A percentile compares a stretch with the other conserved stretches of the same genome.
Evolutionary conservation across 2,113 vertebrate species (phyloP).

Genomic region (Lonchura striata): DNA sequence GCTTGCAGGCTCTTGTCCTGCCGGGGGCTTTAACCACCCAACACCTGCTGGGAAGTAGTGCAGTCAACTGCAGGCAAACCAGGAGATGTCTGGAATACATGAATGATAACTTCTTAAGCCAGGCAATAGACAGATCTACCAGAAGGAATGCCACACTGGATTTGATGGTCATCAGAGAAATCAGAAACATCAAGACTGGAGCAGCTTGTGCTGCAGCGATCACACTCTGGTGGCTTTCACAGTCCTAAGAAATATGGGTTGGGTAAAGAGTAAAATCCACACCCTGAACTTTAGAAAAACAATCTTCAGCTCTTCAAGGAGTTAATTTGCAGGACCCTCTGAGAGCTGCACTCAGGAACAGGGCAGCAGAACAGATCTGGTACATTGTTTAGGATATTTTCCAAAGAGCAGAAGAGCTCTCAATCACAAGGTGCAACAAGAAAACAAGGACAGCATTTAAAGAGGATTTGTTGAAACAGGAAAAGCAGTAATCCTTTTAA

Average conservation of each 20-base stretch:
- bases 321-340: not conserved
- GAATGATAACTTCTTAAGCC: not conserved
- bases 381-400: not conserved
- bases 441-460: not conserved
- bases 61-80: not conserved
- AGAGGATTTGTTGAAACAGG: not conserved
- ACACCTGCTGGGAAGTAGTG: not conserved
- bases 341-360: no score
- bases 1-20: rapidly evolving
- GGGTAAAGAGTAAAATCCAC: rapidly evolving
- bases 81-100: not conserved
- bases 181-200: not conserved
- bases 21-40: rapidly evolving
- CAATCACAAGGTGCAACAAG: rapidly evolving
- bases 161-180: not conserved
- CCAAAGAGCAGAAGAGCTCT: not conserved
- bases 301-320: not conserved
- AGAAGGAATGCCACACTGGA: not conserved
- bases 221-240: not conserved
- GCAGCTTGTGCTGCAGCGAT: not conserved
- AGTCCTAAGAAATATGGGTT: not conserved
- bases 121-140: rapidly evolving
- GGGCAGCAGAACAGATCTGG: not conserved
- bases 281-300: not conserved
- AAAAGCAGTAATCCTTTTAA: not conserved